Evolutionary conservation across 1,140 invertebrate genomes (phyloP).

Genomic region (Polypedilum pembai): DNA sequence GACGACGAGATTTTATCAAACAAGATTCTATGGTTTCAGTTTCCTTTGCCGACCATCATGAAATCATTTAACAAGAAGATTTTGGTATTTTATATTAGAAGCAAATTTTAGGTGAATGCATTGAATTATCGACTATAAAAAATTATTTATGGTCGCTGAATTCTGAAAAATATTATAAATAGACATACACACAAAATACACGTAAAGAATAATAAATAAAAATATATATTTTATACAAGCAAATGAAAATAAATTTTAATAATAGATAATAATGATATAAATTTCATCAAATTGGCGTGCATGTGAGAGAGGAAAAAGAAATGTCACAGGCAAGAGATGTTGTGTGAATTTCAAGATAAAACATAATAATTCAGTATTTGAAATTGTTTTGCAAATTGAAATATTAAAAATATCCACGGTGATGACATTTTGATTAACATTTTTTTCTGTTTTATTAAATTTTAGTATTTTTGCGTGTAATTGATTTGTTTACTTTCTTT

Average conservation of each 20-base stretch:
- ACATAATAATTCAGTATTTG: too few species aligned
- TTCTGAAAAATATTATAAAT: constrained; percentile 16
- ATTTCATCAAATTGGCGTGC: neutral
- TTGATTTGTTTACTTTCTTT: too few species aligned
- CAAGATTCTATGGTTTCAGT: constrained; percentile 40
- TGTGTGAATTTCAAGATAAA: too few species aligned
- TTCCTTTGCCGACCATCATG: constrained; percentile 14
- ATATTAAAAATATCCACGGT: too few species aligned
- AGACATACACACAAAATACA: neutral
- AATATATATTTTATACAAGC: neutral
- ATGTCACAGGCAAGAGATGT: too few species aligned
- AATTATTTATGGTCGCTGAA: neutral
- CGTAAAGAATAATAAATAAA: neutral
- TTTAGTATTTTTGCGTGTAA: too few species aligned
- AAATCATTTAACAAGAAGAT: constrained; percentile 26
- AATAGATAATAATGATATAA: neutral
- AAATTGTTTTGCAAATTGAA: too few species aligned
- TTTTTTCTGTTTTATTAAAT: too few species aligned
- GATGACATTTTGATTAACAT: too few species aligned
- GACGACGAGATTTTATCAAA: constrained; percentile 39
- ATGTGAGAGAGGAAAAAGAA: too few species aligned
- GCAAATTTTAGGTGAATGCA: constrained; percentile 21
- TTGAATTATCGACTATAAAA: neutral
- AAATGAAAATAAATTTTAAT: constrained; percentile 13
- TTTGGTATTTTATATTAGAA: neutral